A percentile compares a stretch with the other conserved stretches of the same genome.
Evolutionary conservation across 2,888 invertebrate genomes (phyloP).

Genomic region (Cataglyphis altisquamis): DNA sequence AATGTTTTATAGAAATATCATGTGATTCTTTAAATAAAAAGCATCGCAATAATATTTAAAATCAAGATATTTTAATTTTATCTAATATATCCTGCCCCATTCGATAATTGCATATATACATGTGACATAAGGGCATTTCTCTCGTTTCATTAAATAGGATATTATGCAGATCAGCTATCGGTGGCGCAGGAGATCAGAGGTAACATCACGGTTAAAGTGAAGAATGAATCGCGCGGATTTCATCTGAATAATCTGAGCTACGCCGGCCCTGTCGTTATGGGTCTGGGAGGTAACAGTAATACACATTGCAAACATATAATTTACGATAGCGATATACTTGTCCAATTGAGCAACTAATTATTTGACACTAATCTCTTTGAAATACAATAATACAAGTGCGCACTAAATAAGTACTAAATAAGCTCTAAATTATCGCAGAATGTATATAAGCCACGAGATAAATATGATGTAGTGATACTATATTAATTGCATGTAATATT

Average conservation of each 20-base stretch:
- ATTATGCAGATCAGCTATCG: constrained; percentile 94
- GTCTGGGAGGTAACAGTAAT: constrained; percentile 92
- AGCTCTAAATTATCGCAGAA: constrained; percentile 5
- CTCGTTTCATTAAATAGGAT: constrained; percentile 87
- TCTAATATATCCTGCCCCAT: neutral
- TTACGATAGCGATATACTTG: constrained; percentile 20
- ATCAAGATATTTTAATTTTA: neutral
- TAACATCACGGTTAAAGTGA: constrained; percentile 92
- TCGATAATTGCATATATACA: neutral
- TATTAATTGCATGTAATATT: neutral
- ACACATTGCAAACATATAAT: constrained; percentile 25
- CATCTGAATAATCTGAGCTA: constrained; percentile 96
- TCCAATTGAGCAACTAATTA: constrained; percentile 7
- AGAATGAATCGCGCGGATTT: constrained; percentile 94
- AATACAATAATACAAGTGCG: neutral
- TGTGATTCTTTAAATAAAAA: neutral
- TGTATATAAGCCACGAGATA: neutral
- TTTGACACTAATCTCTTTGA: constrained; percentile 4
- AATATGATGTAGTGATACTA: neutral
- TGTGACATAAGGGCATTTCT: neutral
- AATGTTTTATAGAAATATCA: neutral
- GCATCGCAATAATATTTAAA: neutral
- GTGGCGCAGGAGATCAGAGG: constrained; percentile 93
- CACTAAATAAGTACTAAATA: neutral
- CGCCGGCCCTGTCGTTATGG: constrained; percentile 99